phyloP scores from a whole-genome alignment of 2,113 vertebrate genomes.

The Plecotus auritus region DNA sequence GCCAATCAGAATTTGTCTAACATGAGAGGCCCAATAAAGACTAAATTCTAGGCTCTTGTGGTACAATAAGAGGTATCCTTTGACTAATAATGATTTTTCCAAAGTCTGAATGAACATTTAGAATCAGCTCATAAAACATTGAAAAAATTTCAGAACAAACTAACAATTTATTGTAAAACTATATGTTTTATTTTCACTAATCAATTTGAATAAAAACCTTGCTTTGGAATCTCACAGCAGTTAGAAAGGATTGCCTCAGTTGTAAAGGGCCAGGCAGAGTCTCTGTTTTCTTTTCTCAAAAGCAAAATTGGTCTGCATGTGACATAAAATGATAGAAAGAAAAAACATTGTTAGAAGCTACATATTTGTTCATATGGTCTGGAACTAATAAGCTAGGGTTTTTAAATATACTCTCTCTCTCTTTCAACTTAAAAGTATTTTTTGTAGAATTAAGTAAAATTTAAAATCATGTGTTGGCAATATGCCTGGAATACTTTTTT shows the following conservation, averaged over 20 bases:
- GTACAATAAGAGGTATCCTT: neutral
- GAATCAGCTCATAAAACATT: neutral
- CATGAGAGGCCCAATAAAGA: slow-evolving; percentile 23
- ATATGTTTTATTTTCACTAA: slow-evolving; percentile 22
- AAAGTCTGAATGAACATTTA: slow-evolving; percentile 4
- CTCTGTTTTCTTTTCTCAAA: neutral
- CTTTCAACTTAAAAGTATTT: neutral
- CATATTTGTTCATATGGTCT: slow-evolving; percentile 39
- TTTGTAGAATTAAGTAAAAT: neutral
- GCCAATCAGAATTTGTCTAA: slow-evolving; percentile 39
- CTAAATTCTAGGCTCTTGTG: neutral
- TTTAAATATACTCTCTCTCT: neutral
- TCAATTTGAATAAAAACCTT: slow-evolving; percentile 6
- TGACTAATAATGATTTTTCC: slow-evolving; percentile 18
- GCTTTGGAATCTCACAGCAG: neutral
- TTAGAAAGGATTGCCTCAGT: neutral
- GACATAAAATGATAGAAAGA: neutral
- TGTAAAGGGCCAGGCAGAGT: neutral
- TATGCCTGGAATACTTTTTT: neutral
- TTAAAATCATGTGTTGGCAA: neutral
- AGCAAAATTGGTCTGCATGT: neutral
- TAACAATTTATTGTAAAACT: neutral
- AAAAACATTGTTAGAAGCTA: slow-evolving; percentile 42
- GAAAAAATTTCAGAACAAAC: neutral
- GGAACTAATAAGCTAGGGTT: neutral